phyloP scores from a whole-genome alignment of 2,888 invertebrate species.

The Harmothoe impar region DNA sequence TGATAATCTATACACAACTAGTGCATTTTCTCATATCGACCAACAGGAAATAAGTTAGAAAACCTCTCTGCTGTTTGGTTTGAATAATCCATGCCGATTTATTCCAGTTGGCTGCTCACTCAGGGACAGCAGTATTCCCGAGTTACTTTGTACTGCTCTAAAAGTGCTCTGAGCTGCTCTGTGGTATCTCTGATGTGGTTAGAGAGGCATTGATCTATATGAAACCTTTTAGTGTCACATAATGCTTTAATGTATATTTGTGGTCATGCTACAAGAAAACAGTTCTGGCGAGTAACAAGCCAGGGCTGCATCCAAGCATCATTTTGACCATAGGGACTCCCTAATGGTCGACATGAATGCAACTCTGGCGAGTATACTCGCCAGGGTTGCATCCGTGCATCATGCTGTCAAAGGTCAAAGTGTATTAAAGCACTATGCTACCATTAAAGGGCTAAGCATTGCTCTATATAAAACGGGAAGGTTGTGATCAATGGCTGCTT shows the following conservation, averaged over 20 bases:
- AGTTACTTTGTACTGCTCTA: slow-evolving; percentile 22
- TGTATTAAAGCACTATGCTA: no score
- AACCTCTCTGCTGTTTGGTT: background rate
- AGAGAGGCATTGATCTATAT: slow-evolving; percentile 6
- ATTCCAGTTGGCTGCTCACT: background rate
- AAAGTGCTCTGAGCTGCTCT: background rate
- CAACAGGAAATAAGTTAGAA: background rate
- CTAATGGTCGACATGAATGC: no score
- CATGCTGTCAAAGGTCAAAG: no score
- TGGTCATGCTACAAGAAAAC: no score
- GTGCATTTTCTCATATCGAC: slow-evolving; percentile 14
- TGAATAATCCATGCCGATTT: slow-evolving; percentile 1
- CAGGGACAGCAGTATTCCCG: background rate
- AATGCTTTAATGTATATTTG: no score
- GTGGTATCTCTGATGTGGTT: background rate
- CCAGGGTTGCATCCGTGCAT: no score
- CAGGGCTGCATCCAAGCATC: no score
- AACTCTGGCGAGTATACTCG: no score
- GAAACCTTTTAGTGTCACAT: no score
- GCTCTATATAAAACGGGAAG: background rate
- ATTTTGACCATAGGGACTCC: no score
- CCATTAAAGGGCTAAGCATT: no score
- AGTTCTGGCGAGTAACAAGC: no score
- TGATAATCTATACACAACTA: background rate
- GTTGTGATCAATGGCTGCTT: background rate